These are phyloP conservation scores for Conops quadrifasciatus DNA, from an alignment of 2,888 invertebrate species.

Conservation along the genomic window DNA sequence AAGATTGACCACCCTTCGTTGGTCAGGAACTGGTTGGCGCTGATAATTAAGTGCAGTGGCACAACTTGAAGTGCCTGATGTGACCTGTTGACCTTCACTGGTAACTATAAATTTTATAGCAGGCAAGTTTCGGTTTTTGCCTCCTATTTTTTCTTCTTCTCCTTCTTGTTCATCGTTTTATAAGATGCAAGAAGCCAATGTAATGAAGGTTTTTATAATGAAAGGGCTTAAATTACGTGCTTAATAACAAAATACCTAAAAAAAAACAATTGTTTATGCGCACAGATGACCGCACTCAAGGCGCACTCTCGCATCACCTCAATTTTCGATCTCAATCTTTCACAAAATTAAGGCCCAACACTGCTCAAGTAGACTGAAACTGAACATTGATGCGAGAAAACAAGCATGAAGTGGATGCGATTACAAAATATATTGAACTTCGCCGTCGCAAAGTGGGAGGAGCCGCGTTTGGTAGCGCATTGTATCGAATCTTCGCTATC, in stretches of 20 bases:
- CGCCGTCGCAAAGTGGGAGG: conserved; percentile 11
- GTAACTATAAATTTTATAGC: background rate
- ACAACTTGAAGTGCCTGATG: background rate
- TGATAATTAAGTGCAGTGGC: background rate
- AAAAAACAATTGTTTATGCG: background rate
- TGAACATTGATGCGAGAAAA: background rate
- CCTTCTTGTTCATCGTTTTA: too few species aligned
- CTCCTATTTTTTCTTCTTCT: too few species aligned
- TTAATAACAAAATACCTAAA: background rate
- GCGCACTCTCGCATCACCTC: conserved; percentile 1
- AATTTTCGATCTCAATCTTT: background rate
- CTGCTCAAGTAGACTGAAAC: too few species aligned
- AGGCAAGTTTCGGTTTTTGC: too few species aligned
- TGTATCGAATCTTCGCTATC: background rate
- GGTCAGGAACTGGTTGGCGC: conserved; percentile 9
- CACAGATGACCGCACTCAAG: conserved; percentile 7
- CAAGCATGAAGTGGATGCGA: background rate
- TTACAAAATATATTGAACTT: conserved; percentile 11
- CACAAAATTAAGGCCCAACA: background rate
- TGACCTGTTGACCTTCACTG: conserved; percentile 20
- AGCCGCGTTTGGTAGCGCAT: too few species aligned
- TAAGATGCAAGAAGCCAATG: background rate
- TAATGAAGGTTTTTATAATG: background rate
- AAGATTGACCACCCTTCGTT: background rate
- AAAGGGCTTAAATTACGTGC: conserved; percentile 5